Conservation (phyloP, 1,140 invertebrate genomes). For the Bombus waltoni region DNA sequence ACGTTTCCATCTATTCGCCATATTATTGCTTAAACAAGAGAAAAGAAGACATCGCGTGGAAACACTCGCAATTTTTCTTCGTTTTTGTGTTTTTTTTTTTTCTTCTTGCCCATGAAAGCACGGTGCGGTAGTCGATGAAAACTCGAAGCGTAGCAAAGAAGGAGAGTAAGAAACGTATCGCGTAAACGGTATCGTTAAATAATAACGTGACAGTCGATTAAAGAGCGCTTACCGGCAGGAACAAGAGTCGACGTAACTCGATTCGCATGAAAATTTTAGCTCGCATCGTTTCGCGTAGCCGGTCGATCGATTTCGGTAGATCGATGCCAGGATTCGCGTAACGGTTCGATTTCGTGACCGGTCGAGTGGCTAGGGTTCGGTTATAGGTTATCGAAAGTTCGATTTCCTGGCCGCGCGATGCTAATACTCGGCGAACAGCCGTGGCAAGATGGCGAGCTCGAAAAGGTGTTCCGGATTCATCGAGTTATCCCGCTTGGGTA, state of each 20-base stretch:
- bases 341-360: not conserved
- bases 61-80: no score
- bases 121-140: no score
- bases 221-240: not conserved
- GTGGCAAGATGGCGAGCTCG: not conserved
- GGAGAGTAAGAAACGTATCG: not conserved
- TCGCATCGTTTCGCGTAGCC: not conserved
- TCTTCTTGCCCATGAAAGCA: no score
- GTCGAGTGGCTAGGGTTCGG: not conserved
- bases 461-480: constrained; percentile 23
- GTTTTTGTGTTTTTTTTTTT: no score
- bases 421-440: not conserved
- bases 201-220: not conserved
- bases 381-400: not conserved
- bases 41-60: no score
- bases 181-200: not conserved
- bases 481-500: constrained; percentile 31
- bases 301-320: not conserved
- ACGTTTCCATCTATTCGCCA: no score
- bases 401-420: constrained; percentile 11
- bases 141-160: no score
- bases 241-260: not conserved
- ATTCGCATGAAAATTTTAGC: not conserved
- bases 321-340: not conserved
- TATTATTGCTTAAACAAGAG: accelerated